Evolutionary conservation across 2,797 vertebrate species (phyloP), one percentile per base, ranked within the genome.

Genomic region (Heteromormyrus szaboi): DNA sequence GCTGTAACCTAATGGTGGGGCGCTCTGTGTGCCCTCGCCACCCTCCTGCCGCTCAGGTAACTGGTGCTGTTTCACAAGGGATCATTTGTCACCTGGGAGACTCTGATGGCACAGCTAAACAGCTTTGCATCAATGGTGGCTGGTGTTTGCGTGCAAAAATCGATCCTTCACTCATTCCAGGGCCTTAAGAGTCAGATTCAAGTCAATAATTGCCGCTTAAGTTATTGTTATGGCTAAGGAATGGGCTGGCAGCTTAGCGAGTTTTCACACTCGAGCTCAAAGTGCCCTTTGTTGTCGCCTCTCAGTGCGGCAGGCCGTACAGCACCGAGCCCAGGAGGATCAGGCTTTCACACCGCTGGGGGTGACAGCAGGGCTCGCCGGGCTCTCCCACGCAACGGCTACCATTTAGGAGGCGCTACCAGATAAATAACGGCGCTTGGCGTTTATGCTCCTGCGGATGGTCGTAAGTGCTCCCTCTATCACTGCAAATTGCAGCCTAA

Each of bases 111-210:
- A 90, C 90, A 72, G 90, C 91, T 93, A 93, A 94, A 94, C 92
- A 90, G 87, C 91, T 93, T 90, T 92, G 93, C 92, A 91, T 94
- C 93, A 93, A 89, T 87, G 92, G 89, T 89, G 89, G 93, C 33
- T 48, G 92, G 88, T 90, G 92, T 93, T 94, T 90, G 93, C 91
- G 91, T 88, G 48, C 91, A 72, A 91, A 92, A 93, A 95, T 95
- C 93, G 94, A 95, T 94, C 91, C 92, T 88, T 92, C 89, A 68
- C 88, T 93, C 90, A 91, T 92, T 90, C 37, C 59, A 90, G 89
- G 90, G 72, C 90, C 86, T 93, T 90, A 90, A 90, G 88, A 91
- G 89, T 90, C 89, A 86, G 76, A 90, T 91, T 79, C 90, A 83
- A 89, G 50, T 83, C 90, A 89, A 68, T 91, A 91, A 88, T 87